phyloP scores from a whole-genome alignment of 2,888 invertebrate species.

The Gryllus longicercus region DNA sequence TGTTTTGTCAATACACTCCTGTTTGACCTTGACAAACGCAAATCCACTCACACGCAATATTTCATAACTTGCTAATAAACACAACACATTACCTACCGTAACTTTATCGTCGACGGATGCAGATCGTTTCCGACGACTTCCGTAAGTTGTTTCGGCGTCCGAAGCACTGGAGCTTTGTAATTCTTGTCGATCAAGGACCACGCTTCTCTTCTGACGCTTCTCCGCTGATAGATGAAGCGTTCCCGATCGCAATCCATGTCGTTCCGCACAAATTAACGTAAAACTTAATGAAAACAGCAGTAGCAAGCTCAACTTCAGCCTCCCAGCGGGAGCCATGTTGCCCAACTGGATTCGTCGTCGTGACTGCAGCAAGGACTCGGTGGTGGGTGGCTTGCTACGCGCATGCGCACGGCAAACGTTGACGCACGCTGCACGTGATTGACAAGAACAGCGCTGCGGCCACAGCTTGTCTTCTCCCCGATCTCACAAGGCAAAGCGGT shows the following conservation, averaged over 20 bases:
- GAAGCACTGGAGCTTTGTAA: not conserved
- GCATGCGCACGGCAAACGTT: conserved; percentile 19
- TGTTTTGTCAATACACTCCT: too few species aligned
- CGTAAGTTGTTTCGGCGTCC: conserved; percentile 11
- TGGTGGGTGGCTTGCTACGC: not conserved
- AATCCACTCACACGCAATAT: too few species aligned
- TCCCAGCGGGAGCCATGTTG: conserved; percentile 31
- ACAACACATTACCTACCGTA: not conserved
- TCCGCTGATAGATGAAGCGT: conserved; percentile 31
- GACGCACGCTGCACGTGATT: not conserved
- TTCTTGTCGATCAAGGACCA: conserved; percentile 11
- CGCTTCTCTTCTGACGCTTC: conserved; percentile 17
- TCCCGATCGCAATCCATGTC: conserved; percentile 30
- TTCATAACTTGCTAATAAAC: not conserved
- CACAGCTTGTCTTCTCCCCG: not conserved
- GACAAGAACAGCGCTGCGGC: conserved; percentile 3
- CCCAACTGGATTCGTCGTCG: conserved; percentile 23
- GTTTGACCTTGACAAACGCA: too few species aligned
- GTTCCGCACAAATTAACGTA: conserved; percentile 27
- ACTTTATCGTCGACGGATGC: conserved; percentile 17
- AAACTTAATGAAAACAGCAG: conserved; percentile 24
- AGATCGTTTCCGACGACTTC: conserved; percentile 27
- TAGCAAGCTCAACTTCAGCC: not conserved
- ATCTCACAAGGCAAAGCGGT: not conserved
- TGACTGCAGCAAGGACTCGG: not conserved